Conservation (phyloP, 2,888 invertebrate species). For the Acanthosepion esculentum region DNA sequence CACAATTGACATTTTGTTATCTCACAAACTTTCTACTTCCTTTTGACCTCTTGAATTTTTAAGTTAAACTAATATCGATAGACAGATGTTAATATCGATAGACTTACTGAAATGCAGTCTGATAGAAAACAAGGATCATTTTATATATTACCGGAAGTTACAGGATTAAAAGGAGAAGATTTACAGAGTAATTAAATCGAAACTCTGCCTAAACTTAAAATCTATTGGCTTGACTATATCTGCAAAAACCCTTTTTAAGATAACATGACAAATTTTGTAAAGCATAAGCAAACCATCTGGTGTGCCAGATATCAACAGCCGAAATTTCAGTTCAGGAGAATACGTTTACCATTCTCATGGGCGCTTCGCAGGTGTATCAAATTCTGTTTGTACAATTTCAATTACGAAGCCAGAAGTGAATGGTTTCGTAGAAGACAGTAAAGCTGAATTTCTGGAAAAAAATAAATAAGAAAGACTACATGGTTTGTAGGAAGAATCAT, state of each 20-base stretch:
- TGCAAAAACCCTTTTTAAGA: conserved; percentile 1
- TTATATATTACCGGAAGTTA: neutral
- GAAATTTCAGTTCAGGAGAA: neutral
- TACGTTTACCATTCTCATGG: neutral
- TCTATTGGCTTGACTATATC: neutral
- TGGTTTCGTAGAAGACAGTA: neutral
- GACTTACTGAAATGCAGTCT: no score
- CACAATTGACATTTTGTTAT: no score
- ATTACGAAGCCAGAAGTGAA: neutral
- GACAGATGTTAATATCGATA: no score
- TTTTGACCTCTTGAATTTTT: no score
- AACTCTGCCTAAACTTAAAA: neutral
- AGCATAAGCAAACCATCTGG: neutral
- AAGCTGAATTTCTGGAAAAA: no score
- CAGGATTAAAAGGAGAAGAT: neutral
- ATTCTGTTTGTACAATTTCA: neutral
- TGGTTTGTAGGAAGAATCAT: no score
- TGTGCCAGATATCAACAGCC: neutral
- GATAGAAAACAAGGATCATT: neutral
- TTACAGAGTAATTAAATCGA: neutral
- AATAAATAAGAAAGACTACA: no score
- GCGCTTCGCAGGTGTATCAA: neutral
- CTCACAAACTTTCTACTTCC: no score
- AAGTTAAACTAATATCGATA: no score
- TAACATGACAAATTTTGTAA: neutral